These are phyloP conservation scores for Penaeus indicus DNA, from an alignment of 1,140 invertebrate species.

Conservation along the genomic window DNA sequence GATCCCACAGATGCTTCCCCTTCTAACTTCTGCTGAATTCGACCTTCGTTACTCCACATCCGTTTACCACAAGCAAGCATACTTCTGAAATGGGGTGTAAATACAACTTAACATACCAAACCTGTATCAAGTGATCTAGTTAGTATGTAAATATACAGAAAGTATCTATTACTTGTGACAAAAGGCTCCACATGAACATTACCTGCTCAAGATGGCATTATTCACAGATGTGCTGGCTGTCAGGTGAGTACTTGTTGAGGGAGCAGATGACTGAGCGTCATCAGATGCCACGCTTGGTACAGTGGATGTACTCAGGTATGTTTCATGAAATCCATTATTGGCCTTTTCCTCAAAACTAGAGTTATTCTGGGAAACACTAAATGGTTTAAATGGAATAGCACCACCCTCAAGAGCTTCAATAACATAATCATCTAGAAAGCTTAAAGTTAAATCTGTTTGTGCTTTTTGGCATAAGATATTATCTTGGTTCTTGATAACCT, in stretches of 20 bases:
- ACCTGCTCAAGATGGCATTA: conserved; percentile 26
- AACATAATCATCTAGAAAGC: conserved; percentile 51
- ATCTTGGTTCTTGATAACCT: conserved; percentile 38
- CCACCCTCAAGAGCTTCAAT: conserved; percentile 36
- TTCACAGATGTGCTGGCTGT: conserved; percentile 39
- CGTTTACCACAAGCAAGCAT: conserved; percentile 18
- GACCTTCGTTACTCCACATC: conserved; percentile 51
- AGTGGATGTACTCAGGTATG: background rate
- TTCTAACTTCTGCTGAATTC: conserved; percentile 32
- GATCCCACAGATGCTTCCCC: conserved; percentile 33
- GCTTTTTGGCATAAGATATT: conserved; percentile 32
- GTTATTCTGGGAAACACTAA: conserved; percentile 22
- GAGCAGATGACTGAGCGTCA: conserved; percentile 45
- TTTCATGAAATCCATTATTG: background rate
- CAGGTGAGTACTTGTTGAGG: conserved; percentile 40
- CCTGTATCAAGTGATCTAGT: background rate
- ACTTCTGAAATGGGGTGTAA: conserved; percentile 17
- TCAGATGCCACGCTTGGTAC: conserved; percentile 32
- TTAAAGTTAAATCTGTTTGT: conserved; percentile 40
- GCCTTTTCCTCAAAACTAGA: background rate
- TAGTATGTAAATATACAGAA: background rate
- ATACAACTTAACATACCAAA: background rate
- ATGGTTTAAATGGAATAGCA: conserved; percentile 38
- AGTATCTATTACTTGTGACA: background rate
- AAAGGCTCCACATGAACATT: background rate